These are phyloP conservation scores for Trissolcus japonicus DNA, from an alignment of 2,888 invertebrate species.

Conservation along the genomic window DNA sequence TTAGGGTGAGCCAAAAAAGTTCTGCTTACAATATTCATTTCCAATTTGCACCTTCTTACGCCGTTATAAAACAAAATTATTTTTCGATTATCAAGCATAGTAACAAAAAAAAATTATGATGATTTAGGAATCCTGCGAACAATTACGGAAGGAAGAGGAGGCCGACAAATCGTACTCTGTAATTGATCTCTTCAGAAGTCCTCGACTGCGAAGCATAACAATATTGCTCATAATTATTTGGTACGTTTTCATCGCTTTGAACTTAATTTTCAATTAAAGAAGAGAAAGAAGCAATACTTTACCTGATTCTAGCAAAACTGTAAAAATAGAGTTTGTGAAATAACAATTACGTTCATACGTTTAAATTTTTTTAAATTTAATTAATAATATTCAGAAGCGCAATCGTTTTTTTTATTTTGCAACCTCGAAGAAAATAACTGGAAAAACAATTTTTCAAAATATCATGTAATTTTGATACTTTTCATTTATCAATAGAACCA, in stretches of 20 bases:
- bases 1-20: slow-evolving; percentile 79
- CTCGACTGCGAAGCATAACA: slow-evolving; percentile 85
- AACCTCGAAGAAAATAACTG: too few relatives aligned
- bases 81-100: not conserved
- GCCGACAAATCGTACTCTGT: slow-evolving; percentile 85
- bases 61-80: not conserved
- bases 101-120: not conserved
- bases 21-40: not conserved
- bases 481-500: too few relatives aligned
- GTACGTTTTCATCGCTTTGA: slow-evolving; percentile 71
- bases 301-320: too few relatives aligned
- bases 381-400: too few relatives aligned
- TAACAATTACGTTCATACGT: too few relatives aligned
- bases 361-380: too few relatives aligned
- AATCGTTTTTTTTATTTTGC: too few relatives aligned
- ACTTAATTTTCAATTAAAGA: too few relatives aligned
- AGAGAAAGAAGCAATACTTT: too few relatives aligned
- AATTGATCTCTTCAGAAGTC: slow-evolving; percentile 87
- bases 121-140: slow-evolving; percentile 78
- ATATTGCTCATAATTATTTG: slow-evolving; percentile 88
- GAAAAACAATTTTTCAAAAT: too few relatives aligned
- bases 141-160: slow-evolving; percentile 84
- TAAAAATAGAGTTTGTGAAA: too few relatives aligned
- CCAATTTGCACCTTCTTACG: not conserved
- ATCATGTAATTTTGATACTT: too few relatives aligned